Base-by-base conservation (phyloP, 1,140 invertebrate species). In the Drosophila athabasca region DNA sequence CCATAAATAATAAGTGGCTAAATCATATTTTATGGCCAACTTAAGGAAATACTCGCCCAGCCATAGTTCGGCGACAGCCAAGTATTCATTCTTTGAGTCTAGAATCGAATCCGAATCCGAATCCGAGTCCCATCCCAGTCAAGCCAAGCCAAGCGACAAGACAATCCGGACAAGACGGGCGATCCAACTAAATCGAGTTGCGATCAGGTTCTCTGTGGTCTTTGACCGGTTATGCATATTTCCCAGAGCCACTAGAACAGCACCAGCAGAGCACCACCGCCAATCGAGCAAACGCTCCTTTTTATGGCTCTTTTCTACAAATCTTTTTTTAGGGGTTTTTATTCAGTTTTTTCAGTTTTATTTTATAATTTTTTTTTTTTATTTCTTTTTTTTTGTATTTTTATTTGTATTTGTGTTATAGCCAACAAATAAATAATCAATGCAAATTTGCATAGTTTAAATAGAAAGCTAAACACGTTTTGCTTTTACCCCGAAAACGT, bases 381-480 rank as follows among this genome's bases (percentile, higher is more conserved):
- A 64, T 39, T 46, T 17, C 11, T 59, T 45, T 67, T 57, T 62
- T 81, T 85, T 78, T 75, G 4, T 26, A 5, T 26, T 26, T 26
- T 26, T 26, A 19, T 49, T 75, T 71, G 62, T 76, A 79, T 80
- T 65, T 66, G 52, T 67, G 54, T 73, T 59, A 60, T 50, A 72
- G 62, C 65, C 74, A 81, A 78, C 65, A 85, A 71, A 85, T 87
- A 85, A 85, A 85, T 85, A 85, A 85, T 76, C 82, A 74, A 85
- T 76, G 65, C 69, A 59, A 54, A 87, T 85, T 85, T 87, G 82
- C 82, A 87, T 85, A 85, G 79, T 84, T 80, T 87, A 85, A 85
- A 87, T 87, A 85, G 82, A 85, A 85, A 85, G 82, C 82, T 87
- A 81, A 85, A 85, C 82, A 85, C 82, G 82, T 85, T 85, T 85